These are phyloP conservation scores for Molanna angustata DNA, from an alignment of 2,888 invertebrate species.

Conservation along the genomic window DNA sequence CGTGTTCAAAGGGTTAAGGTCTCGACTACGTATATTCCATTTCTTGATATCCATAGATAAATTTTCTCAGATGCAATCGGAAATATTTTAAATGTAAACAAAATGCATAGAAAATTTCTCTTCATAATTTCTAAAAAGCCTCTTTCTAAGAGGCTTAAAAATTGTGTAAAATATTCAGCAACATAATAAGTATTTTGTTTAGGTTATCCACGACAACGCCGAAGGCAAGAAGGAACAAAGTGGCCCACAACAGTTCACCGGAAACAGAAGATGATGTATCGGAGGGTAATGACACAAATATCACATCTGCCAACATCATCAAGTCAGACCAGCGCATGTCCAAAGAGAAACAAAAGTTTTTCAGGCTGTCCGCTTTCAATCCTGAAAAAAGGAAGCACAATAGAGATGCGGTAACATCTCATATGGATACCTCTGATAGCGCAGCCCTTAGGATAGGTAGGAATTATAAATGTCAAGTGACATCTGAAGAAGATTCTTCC, in stretches of 20 bases:
- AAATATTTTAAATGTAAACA: too few relatives aligned
- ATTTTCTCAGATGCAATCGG: too few relatives aligned
- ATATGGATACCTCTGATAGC: slow-evolving; percentile 44
- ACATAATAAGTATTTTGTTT: slow-evolving; percentile 25
- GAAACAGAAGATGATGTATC: slow-evolving; percentile 48
- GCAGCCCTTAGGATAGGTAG: slow-evolving; percentile 28
- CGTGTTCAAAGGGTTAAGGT: too few relatives aligned
- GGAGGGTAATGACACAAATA: slow-evolving; percentile 46
- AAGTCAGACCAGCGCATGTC: slow-evolving; percentile 74
- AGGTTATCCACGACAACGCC: slow-evolving; percentile 43
- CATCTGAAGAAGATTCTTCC: slow-evolving; percentile 30
- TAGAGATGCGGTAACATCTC: slow-evolving; percentile 35
- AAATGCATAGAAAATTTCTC: too few relatives aligned
- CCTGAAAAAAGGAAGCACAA: slow-evolving; percentile 54
- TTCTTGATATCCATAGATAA: too few relatives aligned
- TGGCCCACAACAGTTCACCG: slow-evolving; percentile 36
- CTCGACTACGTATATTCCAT: too few relatives aligned
- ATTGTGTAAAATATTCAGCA: too few relatives aligned
- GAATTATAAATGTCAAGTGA: slow-evolving; percentile 27
- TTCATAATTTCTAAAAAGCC: too few relatives aligned
- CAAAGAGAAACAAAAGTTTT: slow-evolving; percentile 85
- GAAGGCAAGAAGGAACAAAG: slow-evolving; percentile 43
- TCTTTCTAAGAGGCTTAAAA: too few relatives aligned
- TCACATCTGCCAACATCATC: slow-evolving; percentile 38
- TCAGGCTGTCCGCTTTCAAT: slow-evolving; percentile 77